Percentiles rank a stretch among this genome's conserved stretches.
Evolutionary conservation across 64 coral and sea anemone species (phyloP).

Genomic region (Cladopsammia gracilis): DNA sequence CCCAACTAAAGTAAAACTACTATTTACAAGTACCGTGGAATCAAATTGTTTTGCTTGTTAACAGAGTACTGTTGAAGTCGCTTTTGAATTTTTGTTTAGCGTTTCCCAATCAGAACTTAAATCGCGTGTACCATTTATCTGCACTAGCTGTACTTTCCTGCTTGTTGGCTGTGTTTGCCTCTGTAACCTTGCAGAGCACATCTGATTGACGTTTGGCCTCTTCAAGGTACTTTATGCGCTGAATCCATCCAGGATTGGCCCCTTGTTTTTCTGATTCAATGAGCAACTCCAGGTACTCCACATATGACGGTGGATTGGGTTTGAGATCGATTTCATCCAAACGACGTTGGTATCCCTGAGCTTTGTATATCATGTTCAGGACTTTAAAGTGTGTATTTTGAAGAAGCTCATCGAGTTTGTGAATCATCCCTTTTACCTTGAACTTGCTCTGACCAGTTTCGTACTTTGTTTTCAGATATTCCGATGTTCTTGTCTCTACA

Average conservation of each 20-base stretch:
- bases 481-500: conserved; percentile 22
- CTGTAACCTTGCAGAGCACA: conserved; percentile 10
- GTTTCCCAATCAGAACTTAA: background rate
- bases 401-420: background rate
- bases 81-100: no score
- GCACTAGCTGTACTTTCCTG: background rate
- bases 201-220: conserved; percentile 26
- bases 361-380: conserved; percentile 22
- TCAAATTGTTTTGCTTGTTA: no score
- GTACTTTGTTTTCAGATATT: conserved; percentile 13
- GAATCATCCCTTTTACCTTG: background rate
- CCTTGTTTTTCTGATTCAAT: conserved; percentile 30
- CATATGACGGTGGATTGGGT: conserved; percentile 32
- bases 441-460: conserved; percentile 17
- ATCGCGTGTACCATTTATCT: background rate
- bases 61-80: no score
- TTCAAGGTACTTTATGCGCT: conserved; percentile 10
- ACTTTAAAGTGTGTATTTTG: background rate
- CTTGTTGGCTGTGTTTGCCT: background rate
- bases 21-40: no score
- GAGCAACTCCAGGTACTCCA: conserved; percentile 16
- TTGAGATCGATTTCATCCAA: conserved; percentile 49
- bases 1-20: no score
- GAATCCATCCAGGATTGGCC: conserved; percentile 18
- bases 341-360: background rate